Percentiles rank a stretch among this genome's conserved stretches.
These are phyloP conservation scores for Capra hircus DNA, from an alignment of 2,113 vertebrate species.

Conservation along the genomic window DNA sequence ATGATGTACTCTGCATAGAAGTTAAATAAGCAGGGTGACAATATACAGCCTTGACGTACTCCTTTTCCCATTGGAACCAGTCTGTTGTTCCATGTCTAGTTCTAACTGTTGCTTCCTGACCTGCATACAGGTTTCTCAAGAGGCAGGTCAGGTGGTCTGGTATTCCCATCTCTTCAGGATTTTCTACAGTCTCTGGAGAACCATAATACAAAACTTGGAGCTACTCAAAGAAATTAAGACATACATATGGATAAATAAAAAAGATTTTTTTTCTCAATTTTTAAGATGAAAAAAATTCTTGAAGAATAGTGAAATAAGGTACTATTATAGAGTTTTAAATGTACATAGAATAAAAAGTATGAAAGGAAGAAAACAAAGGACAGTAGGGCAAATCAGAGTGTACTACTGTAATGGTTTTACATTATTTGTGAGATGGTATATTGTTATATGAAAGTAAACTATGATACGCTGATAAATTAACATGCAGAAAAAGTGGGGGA, in stretches of 20 bases:
- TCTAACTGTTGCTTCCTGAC: neutral
- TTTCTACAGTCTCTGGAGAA: neutral
- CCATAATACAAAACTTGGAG: neutral
- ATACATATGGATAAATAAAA: neutral
- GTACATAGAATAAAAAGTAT: neutral
- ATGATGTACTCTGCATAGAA: neutral
- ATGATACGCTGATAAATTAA: constrained; percentile 12
- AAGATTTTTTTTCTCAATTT: neutral
- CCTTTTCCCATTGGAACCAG: no score
- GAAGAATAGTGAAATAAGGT: neutral
- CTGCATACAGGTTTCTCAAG: neutral
- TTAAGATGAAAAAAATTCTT: neutral
- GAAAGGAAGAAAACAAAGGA: neutral
- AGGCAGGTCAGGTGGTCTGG: neutral
- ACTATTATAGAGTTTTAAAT: neutral
- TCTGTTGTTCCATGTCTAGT: neutral
- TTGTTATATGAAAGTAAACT: neutral
- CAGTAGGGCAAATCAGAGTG: neutral
- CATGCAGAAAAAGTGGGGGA: neutral
- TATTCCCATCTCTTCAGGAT: neutral
- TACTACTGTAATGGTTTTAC: neutral
- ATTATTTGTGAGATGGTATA: neutral
- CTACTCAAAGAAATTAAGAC: neutral
- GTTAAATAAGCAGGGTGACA: neutral
- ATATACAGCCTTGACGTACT: neutral